phyloP scores from a whole-genome alignment of 2,113 vertebrate genomes.

The Cynopterus brachyotis region DNA sequence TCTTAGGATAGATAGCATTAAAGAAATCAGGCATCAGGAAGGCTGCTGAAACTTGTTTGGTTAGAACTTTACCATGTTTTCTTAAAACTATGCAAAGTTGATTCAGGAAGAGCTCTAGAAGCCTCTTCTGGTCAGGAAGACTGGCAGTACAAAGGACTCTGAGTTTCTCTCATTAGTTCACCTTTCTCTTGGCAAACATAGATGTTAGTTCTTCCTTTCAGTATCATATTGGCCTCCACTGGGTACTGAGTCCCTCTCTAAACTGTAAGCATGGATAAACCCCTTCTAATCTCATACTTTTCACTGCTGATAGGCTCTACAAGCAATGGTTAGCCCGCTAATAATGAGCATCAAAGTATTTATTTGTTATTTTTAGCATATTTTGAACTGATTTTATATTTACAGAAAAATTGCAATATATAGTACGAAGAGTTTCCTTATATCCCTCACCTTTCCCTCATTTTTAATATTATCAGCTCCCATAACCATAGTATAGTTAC shows the following conservation, averaged over 20 bases:
- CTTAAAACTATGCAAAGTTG: neutral
- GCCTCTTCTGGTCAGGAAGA: neutral
- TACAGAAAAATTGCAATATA: neutral
- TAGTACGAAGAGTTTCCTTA: neutral
- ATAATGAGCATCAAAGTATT: neutral
- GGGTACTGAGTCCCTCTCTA: neutral
- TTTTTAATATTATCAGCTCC: neutral
- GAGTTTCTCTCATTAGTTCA: neutral
- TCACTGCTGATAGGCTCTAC: neutral
- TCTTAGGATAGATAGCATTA: neutral
- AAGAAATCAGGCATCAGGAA: neutral
- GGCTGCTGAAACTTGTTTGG: neutral
- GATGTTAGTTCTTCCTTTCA: neutral
- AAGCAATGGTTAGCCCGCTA: neutral
- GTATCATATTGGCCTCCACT: neutral
- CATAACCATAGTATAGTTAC: neutral
- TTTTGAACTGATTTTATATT: slow-evolving; percentile 20
- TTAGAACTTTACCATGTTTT: neutral
- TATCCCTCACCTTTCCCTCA: neutral
- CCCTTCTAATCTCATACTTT: neutral
- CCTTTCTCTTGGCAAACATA: neutral
- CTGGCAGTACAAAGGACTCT: neutral
- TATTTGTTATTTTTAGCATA: neutral
- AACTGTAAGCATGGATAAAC: neutral
- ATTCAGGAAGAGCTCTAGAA: neutral